These are phyloP conservation scores for Eretmocerus hayati DNA, from an alignment of 2,888 invertebrate genomes.

Conservation along the genomic window DNA sequence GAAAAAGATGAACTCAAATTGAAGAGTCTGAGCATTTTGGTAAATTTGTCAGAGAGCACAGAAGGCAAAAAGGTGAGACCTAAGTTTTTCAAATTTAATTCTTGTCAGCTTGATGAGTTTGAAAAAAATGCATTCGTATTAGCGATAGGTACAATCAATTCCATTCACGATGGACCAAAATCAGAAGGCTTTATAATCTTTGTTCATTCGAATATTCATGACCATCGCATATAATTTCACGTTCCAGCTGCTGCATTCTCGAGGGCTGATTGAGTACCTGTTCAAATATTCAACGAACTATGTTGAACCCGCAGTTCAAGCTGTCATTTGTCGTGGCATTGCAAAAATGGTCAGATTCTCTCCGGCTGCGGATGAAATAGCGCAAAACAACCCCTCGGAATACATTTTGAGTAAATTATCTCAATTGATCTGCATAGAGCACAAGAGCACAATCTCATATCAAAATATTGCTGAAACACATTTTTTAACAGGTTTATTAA, in stretches of 20 bases:
- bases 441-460: background rate
- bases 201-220: background rate
- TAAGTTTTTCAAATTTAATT: background rate
- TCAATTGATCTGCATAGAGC: background rate
- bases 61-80: slow-evolving; percentile 31
- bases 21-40: slow-evolving; percentile 27
- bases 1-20: slow-evolving; percentile 18
- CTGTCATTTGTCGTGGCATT: slow-evolving; percentile 27
- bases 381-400: slow-evolving; percentile 22
- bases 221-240: background rate
- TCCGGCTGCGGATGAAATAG: slow-evolving; percentile 31
- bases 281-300: background rate
- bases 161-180: background rate
- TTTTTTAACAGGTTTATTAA: slow-evolving; percentile 8
- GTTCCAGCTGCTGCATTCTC: slow-evolving; percentile 27
- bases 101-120: background rate
- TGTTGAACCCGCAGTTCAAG: background rate
- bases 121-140: background rate
- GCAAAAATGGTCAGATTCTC: slow-evolving; percentile 31
- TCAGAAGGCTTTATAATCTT: too few species aligned
- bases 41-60: slow-evolving; percentile 27
- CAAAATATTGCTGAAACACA: background rate
- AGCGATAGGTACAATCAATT: background rate
- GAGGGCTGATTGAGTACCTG: slow-evolving; percentile 27
- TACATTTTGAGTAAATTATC: slow-evolving; percentile 24